These are phyloP conservation scores for Strigamia crassipes DNA, from an alignment of 2,888 invertebrate genomes.

Conservation along the genomic window DNA sequence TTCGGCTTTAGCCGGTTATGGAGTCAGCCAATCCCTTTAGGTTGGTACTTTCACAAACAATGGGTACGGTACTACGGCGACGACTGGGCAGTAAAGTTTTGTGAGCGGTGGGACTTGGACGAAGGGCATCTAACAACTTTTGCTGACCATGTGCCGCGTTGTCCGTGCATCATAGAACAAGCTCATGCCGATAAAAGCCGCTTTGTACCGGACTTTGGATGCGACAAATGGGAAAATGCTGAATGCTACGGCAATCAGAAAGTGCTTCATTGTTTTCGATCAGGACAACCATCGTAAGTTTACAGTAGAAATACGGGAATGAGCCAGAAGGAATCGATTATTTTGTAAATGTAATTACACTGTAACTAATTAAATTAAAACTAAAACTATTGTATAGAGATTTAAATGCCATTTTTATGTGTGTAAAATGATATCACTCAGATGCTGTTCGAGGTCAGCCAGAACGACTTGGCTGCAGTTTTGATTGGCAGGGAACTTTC, in stretches of 20 bases:
- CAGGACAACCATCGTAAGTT: constrained; percentile 84
- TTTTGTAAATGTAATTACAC: too few species aligned
- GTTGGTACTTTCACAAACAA: constrained; percentile 88
- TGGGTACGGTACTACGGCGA: constrained; percentile 81
- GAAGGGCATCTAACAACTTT: constrained; percentile 83
- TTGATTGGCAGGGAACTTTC: too few species aligned
- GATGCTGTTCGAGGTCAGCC: too few species aligned
- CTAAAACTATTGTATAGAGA: too few species aligned
- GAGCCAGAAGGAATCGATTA: too few species aligned
- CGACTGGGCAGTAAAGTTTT: constrained; percentile 81
- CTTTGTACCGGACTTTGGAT: constrained; percentile 85
- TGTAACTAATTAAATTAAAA: too few species aligned
- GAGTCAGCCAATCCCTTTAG: constrained; percentile 89
- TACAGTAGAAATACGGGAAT: too few species aligned
- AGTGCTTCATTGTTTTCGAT: constrained; percentile 89
- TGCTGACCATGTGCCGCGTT: constrained; percentile 72
- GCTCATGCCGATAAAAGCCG: constrained; percentile 90
- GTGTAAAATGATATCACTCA: too few species aligned
- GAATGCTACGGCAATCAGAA: constrained; percentile 86
- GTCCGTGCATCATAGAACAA: constrained; percentile 90
- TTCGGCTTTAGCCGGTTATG: constrained; percentile 69
- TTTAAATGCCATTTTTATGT: too few species aligned
- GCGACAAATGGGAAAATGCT: constrained; percentile 85
- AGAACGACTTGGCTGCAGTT: too few species aligned
- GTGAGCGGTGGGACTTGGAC: constrained; percentile 86